Evolutionary conservation across 2,888 invertebrate species (phyloP).

Genomic region (Ophion ventricosus): DNA sequence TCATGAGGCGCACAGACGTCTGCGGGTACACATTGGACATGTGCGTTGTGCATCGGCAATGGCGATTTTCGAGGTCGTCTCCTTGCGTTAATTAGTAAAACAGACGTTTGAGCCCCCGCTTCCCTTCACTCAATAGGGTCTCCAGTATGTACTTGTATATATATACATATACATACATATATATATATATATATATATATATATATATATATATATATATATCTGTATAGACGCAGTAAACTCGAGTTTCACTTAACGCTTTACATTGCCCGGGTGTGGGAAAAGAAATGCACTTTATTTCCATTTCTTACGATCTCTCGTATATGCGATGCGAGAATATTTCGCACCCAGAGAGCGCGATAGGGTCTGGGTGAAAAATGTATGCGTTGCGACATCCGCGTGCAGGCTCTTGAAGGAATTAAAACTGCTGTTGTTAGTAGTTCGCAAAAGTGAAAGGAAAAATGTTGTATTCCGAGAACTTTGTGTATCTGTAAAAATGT

Average conservation of each 20-base stretch:
- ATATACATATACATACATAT: background rate
- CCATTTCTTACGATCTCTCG: slow-evolving; percentile 2
- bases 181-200: slow-evolving; percentile 5
- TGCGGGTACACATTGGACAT: slow-evolving; percentile 8
- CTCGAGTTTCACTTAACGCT: slow-evolving; percentile 19
- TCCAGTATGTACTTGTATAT: slow-evolving; percentile 7
- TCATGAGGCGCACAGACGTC: slow-evolving; percentile 32
- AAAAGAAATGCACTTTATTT: slow-evolving; percentile 12
- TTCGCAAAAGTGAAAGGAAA: no score
- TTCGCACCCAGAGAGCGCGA: background rate
- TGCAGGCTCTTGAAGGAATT: no score
- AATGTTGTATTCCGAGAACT: no score
- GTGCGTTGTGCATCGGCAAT: slow-evolving; percentile 23
- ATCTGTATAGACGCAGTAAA: background rate
- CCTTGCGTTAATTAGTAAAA: slow-evolving; percentile 60
- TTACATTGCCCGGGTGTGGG: slow-evolving; percentile 15
- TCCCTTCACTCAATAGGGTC: slow-evolving; percentile 41
- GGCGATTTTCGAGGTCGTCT: slow-evolving; percentile 58
- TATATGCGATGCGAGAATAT: background rate
- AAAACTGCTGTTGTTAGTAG: no score
- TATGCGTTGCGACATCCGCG: no score
- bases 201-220: slow-evolving; percentile 5
- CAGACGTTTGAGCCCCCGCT: slow-evolving; percentile 27
- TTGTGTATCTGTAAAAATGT: no score
- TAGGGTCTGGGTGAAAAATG: background rate